phyloP scores from a whole-genome alignment of 2,113 vertebrate species.

The Edolisoma coerulescens region DNA sequence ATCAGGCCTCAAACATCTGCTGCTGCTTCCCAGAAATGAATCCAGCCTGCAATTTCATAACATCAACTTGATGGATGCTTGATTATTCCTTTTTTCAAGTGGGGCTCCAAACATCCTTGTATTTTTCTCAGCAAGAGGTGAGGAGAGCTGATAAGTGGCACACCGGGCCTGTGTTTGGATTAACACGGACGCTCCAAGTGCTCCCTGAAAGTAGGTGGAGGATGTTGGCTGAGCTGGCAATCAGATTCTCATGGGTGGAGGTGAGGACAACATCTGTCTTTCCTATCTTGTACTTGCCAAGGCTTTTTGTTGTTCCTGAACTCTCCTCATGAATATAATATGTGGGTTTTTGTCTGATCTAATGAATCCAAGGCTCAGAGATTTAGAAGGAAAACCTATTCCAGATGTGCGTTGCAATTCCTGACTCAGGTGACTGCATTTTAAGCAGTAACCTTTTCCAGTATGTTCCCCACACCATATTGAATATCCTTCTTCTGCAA shows the following conservation, averaged over 20 bases:
- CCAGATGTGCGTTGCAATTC: conserved; percentile 62
- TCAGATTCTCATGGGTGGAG: conserved; percentile 4
- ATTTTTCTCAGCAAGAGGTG: conserved; percentile 15
- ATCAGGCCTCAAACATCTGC: background rate
- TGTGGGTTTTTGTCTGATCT: conserved; percentile 62
- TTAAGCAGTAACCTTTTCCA: conserved; percentile 24
- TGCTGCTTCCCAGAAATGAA: background rate
- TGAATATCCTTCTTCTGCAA: background rate
- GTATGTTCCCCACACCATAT: background rate
- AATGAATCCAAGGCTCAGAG: conserved; percentile 65
- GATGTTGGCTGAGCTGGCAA: conserved; percentile 29
- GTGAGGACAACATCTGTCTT: conserved; percentile 67
- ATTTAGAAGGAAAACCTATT: conserved; percentile 45
- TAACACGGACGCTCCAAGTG: background rate
- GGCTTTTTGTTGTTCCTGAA: conserved; percentile 55
- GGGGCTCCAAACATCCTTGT: conserved; percentile 18
- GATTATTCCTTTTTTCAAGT: conserved; percentile 40
- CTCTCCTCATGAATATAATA: conserved; percentile 74
- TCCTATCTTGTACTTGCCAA: conserved; percentile 47
- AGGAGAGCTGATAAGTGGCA: conserved; percentile 7
- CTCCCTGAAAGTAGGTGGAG: background rate
- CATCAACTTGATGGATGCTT: conserved; percentile 16
- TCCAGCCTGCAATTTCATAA: background rate
- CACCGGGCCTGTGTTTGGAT: background rate
- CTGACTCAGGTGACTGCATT: conserved; percentile 39